Base-by-base conservation (phyloP, 2,113 vertebrate species). In the Gambusia holbrooki region DNA sequence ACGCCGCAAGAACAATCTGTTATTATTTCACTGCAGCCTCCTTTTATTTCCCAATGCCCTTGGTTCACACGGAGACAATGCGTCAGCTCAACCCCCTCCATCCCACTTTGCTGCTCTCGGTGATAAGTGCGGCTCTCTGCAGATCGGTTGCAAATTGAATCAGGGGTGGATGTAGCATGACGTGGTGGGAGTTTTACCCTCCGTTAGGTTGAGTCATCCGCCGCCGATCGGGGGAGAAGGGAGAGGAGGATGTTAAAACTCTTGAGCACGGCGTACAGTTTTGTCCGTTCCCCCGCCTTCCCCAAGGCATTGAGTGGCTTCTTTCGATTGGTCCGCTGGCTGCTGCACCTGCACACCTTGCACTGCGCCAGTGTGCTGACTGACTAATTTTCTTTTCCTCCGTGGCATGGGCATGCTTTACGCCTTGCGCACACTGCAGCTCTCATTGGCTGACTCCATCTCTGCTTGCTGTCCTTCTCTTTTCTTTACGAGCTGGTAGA, bases 101-200 rank as follows among this genome's bases (percentile, higher is more conserved):
- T 48, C 84, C 66, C 74, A 60, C 82, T 62, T 63, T 70, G 66
- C 82, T 72, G 54, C 79, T 89, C 89, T 84, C 85, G 84, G 79
- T 85, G 84, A 90, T 89, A 86, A 92, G 87, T 85, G 84, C 76
- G 28, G 76, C 80, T 86, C 86, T 90, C 81, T 79, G 86, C 86
- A 89, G 85, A 93, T 94, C 92, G 73, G 74, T 58, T 91, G 80
- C 84, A 92, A 93, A 93, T 93, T 90, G 86, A 93, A 92, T 94
- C 87, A 84, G 84, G 88, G 92, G 86, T 82, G 90, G 86, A 92
- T 68, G 83, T 82, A 88, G 74, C 84, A 74, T 81, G 51, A 58
- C 76, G 71, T 13, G 25, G 32, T 13, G 4, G 76, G 27, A 30
- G 69, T 35, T 51, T 77, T 75, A 66, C 74, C 70, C 70, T 81